These are phyloP conservation scores for Lethenteron reissneri DNA, from an alignment of 2,113 vertebrate species.

Conservation along the genomic window DNA sequence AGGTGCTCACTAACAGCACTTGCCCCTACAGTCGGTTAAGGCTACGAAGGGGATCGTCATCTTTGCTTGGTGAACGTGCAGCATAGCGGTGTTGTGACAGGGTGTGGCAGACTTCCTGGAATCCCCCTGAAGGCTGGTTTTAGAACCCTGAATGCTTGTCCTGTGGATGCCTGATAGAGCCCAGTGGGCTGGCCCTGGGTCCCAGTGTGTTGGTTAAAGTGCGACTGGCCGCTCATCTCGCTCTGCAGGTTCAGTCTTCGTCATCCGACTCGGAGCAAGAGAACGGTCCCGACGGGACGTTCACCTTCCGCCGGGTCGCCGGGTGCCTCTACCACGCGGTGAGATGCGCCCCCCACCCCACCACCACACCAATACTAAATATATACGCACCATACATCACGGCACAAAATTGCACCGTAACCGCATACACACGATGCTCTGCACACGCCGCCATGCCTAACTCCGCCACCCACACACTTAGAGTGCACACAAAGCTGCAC, in stretches of 20 bases:
- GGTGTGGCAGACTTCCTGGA: neutral
- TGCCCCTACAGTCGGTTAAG: too few species aligned
- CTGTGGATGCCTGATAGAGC: neutral
- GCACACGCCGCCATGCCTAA: neutral
- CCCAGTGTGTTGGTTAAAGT: too few species aligned
- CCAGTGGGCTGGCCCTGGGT: too few species aligned
- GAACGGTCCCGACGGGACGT: conserved; percentile 54
- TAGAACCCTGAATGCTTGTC: neutral
- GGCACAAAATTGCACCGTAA: neutral
- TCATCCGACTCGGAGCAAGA: conserved; percentile 60
- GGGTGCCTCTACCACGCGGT: conserved; percentile 75
- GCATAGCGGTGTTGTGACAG: neutral
- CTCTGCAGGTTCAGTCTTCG: conserved; percentile 37
- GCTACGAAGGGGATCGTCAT: too few species aligned
- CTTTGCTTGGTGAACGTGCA: too few species aligned
- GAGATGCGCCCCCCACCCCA: conserved; percentile 17
- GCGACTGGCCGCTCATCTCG: neutral
- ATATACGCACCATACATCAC: neutral
- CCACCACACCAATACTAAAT: neutral
- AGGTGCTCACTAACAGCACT: too few species aligned
- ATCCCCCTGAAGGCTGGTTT: neutral
- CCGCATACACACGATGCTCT: neutral
- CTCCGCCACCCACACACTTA: neutral
- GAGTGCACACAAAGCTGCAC: neutral
- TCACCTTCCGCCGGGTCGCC: conserved; percentile 59